Conservation (phyloP, 1,140 invertebrate genomes). For the Drosophila parabipectinata region DNA sequence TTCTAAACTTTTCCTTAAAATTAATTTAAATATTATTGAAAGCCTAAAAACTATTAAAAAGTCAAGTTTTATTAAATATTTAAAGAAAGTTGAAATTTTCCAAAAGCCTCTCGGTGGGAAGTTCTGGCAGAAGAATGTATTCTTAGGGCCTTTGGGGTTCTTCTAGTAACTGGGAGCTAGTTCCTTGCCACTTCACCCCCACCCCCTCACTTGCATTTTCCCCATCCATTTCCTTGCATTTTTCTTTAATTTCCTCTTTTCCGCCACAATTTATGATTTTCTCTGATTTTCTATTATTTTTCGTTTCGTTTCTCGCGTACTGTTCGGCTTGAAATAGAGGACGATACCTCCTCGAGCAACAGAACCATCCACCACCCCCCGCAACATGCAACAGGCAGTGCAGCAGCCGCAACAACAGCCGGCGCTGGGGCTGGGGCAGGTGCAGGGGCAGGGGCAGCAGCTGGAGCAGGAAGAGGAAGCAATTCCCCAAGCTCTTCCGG, state of each 20-base stretch:
- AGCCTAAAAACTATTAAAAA: no score
- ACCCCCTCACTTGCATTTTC: slow-evolving; percentile 17
- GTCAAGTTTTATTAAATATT: no score
- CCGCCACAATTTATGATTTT: slow-evolving; percentile 22
- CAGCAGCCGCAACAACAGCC: slow-evolving; percentile 28
- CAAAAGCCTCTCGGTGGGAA: no score
- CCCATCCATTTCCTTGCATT: neutral
- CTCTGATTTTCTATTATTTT: slow-evolving; percentile 33
- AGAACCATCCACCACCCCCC: slow-evolving; percentile 43
- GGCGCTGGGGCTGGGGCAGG: slow-evolving; percentile 10
- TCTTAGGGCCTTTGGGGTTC: slow-evolving; percentile 3
- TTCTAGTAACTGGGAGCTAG: no score
- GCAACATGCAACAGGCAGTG: slow-evolving; percentile 21
- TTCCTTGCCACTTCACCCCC: neutral
- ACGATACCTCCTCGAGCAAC: slow-evolving; percentile 61
- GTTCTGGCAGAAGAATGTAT: neutral
- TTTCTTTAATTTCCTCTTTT: slow-evolving; percentile 8
- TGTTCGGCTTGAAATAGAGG: slow-evolving; percentile 46
- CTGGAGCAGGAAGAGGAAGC: slow-evolving; percentile 1
- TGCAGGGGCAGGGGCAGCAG: slow-evolving; percentile 16
- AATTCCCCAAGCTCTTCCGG: neutral
- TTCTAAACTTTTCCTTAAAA: no score
- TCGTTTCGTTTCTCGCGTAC: slow-evolving; percentile 14
- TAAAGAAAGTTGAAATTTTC: no score
- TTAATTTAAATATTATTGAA: no score